Percentiles rank a stretch among this genome's conserved stretches.
These are phyloP conservation scores for Pristiophorus japonicus DNA, from an alignment of 2,113 vertebrate genomes.

Conservation along the genomic window DNA sequence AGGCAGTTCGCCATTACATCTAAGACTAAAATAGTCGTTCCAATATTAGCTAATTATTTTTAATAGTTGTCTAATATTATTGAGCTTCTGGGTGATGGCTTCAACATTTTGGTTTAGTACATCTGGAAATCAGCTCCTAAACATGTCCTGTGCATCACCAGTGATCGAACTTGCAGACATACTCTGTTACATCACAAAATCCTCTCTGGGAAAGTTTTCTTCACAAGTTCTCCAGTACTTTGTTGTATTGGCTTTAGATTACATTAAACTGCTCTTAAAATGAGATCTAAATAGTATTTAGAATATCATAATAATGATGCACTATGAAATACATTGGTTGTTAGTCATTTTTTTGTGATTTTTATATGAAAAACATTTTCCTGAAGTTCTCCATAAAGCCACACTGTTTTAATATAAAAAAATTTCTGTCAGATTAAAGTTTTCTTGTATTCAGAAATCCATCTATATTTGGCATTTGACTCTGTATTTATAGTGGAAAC, in stretches of 20 bases:
- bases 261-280: neutral
- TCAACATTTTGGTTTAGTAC: neutral
- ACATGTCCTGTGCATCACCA: neutral
- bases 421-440: neutral
- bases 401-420: neutral
- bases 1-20: neutral
- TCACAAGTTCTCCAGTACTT: neutral
- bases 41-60: neutral
- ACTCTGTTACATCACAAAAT: neutral
- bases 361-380: neutral
- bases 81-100: neutral
- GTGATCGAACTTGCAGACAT: neutral
- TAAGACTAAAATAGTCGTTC: neutral
- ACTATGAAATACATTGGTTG: neutral
- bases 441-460: neutral
- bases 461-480: neutral
- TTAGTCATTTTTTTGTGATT: neutral
- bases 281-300: neutral
- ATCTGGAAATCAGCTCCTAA: conserved; percentile 11
- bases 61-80: neutral
- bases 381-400: neutral
- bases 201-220: neutral
- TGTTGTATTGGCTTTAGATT: neutral
- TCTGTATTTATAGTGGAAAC: neutral
- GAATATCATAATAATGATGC: neutral